phyloP scores from a whole-genome alignment of 2,888 invertebrate genomes.

The Sminthurinus aureus region DNA sequence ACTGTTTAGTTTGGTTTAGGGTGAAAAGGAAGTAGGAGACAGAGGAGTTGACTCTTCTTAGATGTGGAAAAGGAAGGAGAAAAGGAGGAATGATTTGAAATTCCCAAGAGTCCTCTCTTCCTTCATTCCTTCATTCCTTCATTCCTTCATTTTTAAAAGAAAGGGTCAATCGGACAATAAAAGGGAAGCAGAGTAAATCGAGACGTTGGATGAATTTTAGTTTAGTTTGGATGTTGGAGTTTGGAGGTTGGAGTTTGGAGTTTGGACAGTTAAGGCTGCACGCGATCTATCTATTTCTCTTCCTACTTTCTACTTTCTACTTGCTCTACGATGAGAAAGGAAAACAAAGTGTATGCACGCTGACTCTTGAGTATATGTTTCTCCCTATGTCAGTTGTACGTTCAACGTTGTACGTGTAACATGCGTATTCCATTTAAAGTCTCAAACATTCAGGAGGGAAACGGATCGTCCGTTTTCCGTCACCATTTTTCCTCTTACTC shows the following conservation, averaged over 20 bases:
- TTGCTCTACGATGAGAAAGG: not conserved
- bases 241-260: no score
- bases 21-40: no score
- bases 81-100: slow-evolving; percentile 48
- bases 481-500: not conserved
- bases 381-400: no score
- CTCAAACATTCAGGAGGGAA: slow-evolving; percentile 25
- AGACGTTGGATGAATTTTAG: slow-evolving; percentile 52
- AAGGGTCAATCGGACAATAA: slow-evolving; percentile 50
- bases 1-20: no score
- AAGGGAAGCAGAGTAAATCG: slow-evolving; percentile 44
- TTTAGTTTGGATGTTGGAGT: slow-evolving; percentile 45
- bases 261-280: no score
- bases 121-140: slow-evolving; percentile 44
- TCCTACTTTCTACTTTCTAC: not conserved
- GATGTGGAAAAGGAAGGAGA: not conserved
- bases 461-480: slow-evolving; percentile 40
- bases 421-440: slow-evolving; percentile 46
- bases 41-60: no score
- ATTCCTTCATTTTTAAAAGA: slow-evolving; percentile 47
- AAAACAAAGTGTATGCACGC: no score
- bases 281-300: no score
- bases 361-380: no score
- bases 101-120: slow-evolving; percentile 45
- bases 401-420: no score